phyloP scores from a whole-genome alignment of 1,140 invertebrate species.

The Nomia melanderi region DNA sequence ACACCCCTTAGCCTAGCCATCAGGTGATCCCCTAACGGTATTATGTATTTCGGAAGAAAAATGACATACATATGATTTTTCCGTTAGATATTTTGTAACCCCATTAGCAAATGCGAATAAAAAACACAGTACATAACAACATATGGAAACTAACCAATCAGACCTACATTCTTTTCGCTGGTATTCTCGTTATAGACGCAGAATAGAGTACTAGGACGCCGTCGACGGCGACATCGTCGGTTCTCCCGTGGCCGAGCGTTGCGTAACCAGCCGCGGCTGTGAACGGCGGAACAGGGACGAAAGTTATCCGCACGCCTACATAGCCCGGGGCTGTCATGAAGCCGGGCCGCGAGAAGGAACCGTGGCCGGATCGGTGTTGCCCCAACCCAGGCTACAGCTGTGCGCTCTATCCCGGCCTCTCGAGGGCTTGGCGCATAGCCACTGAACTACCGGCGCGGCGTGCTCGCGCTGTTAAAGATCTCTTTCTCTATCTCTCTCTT shows the following conservation, averaged over 20 bases:
- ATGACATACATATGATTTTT: too few relatives aligned
- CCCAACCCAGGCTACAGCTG: conserved; percentile 28
- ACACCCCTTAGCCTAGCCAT: too few relatives aligned
- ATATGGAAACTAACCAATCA: too few relatives aligned
- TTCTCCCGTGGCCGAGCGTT: conserved; percentile 28
- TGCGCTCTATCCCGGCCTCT: conserved; percentile 30
- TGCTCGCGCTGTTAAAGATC: conserved; percentile 21
- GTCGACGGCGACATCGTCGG: too few relatives aligned
- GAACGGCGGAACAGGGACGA: conserved; percentile 12
- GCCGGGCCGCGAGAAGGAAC: conserved; percentile 14
- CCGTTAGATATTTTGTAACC: too few relatives aligned
- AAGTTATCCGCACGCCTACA: conserved; percentile 59
- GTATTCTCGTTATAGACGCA: too few relatives aligned
- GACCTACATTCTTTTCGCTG: too few relatives aligned
- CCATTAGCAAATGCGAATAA: too few relatives aligned
- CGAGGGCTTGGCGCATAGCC: conserved; percentile 60
- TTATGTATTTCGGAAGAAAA: too few relatives aligned
- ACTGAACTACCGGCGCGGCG: conserved; percentile 31
- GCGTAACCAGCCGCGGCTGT: conserved; percentile 40
- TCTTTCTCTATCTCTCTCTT: background rate
- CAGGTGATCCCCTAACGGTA: too few relatives aligned
- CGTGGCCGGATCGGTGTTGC: conserved; percentile 47
- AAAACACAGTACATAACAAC: too few relatives aligned
- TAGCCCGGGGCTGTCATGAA: conserved; percentile 56
- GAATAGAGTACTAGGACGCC: too few relatives aligned